phyloP scores from a whole-genome alignment of 92 coral and sea anemone genomes.

The Desmophyllum pertusum region DNA sequence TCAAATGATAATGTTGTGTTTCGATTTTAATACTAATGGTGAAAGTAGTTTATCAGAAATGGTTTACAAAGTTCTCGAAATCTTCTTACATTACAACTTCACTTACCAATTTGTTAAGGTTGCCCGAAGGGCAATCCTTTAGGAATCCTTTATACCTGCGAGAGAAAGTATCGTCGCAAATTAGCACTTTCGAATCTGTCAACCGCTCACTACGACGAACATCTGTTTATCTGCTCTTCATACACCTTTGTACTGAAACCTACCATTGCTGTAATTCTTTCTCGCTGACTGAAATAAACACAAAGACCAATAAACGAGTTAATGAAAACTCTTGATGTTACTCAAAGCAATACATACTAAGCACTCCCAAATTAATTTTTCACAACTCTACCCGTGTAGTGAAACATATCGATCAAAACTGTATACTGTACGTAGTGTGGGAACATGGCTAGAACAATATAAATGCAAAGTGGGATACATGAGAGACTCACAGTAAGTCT shows the following conservation, averaged over 20 bases:
- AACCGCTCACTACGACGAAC: not conserved
- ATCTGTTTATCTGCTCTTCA: slow-evolving; percentile 1
- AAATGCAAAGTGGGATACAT: not conserved
- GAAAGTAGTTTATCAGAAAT: not conserved
- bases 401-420: too few relatives aligned
- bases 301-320: slow-evolving; percentile 11
- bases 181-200: slow-evolving; percentile 13
- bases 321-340: slow-evolving; percentile 1
- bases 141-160: slow-evolving; percentile 94
- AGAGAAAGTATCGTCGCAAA: not conserved
- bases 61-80: not conserved
- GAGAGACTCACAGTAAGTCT: slow-evolving; percentile 87
- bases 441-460: not conserved
- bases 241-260: slow-evolving; percentile 32
- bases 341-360: not conserved
- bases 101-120: slow-evolving; percentile 84
- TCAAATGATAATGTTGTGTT: not conserved
- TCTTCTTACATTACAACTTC: not conserved
- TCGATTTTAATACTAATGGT: not conserved
- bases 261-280: slow-evolving; percentile 98
- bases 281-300: slow-evolving; percentile 79
- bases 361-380: slow-evolving; percentile 10
- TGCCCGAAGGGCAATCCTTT: slow-evolving; percentile 95
- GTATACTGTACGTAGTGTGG: too few relatives aligned
- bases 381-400: not conserved